These are phyloP conservation scores for Dryococelus australis DNA, from an alignment of 2,888 invertebrate genomes.

Conservation along the genomic window DNA sequence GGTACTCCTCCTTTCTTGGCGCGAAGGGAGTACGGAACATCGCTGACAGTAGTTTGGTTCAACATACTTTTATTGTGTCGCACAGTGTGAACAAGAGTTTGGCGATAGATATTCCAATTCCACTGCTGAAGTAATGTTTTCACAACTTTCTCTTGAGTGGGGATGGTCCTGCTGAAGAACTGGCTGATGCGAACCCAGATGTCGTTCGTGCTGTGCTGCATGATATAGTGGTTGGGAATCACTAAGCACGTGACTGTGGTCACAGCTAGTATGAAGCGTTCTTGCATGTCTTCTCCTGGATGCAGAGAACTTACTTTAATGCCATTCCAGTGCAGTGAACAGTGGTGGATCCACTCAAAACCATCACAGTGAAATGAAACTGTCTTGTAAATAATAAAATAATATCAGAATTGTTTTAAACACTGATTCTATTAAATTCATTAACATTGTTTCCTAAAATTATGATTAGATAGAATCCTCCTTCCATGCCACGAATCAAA, in stretches of 20 bases:
- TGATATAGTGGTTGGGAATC: slow-evolving; percentile 73
- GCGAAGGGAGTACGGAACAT: slow-evolving; percentile 5
- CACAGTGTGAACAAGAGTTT: slow-evolving; percentile 58
- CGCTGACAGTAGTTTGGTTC: neutral
- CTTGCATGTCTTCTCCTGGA: slow-evolving; percentile 68
- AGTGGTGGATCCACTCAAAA: too few relatives aligned
- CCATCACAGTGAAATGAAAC: too few relatives aligned
- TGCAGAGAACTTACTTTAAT: neutral
- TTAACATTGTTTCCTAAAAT: too few relatives aligned
- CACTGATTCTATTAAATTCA: too few relatives aligned
- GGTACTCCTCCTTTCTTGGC: neutral
- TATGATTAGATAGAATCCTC: too few relatives aligned
- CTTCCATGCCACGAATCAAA: too few relatives aligned
- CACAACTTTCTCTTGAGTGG: slow-evolving; percentile 64
- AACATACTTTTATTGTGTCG: neutral
- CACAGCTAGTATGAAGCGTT: slow-evolving; percentile 71
- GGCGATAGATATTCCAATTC: slow-evolving; percentile 66
- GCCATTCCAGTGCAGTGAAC: too few relatives aligned
- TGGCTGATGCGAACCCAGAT: slow-evolving; percentile 70
- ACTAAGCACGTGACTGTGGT: slow-evolving; percentile 71
- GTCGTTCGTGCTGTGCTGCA: slow-evolving; percentile 70
- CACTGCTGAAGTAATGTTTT: slow-evolving; percentile 63
- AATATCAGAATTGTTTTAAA: too few relatives aligned
- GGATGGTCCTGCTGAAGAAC: slow-evolving; percentile 61
- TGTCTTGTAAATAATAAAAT: too few relatives aligned